Percentiles rank a stretch among this genome's conserved stretches.
Conservation (phyloP, 1,140 invertebrate genomes). For the Drosophila rufa region DNA sequence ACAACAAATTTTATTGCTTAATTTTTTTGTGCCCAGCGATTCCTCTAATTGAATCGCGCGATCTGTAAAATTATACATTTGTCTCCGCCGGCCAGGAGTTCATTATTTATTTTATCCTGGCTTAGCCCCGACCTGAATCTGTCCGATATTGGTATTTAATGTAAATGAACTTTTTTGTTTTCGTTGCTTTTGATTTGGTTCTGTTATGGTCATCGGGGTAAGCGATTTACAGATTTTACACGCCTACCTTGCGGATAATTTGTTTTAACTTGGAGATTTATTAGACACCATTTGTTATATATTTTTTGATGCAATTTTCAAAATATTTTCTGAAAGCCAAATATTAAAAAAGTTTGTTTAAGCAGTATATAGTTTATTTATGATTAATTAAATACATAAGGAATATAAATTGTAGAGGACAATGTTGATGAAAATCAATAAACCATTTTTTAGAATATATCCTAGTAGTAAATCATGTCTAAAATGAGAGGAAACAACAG, state of each 20-base stretch:
- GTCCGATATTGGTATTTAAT: slow-evolving; percentile 47
- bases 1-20: slow-evolving; percentile 84
- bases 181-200: slow-evolving; percentile 25
- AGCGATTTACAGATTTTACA: slow-evolving; percentile 52
- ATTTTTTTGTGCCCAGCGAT: slow-evolving; percentile 73
- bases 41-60: slow-evolving; percentile 72
- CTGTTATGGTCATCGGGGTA: slow-evolving; percentile 42
- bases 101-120: slow-evolving; percentile 70
- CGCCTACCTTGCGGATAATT: slow-evolving; percentile 55
- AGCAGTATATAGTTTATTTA: background rate
- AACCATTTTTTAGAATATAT: too few relatives aligned
- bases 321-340: background rate
- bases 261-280: slow-evolving; percentile 38
- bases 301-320: background rate
- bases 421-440: too few relatives aligned
- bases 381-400: too few relatives aligned
- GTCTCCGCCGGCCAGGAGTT: slow-evolving; percentile 46
- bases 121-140: slow-evolving; percentile 8
- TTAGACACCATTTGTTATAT: slow-evolving; percentile 7
- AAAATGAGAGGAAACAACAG: too few relatives aligned
- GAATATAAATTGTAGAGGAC: too few relatives aligned
- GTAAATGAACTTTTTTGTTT: slow-evolving; percentile 65
- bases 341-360: background rate
- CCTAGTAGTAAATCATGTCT: too few relatives aligned
- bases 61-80: slow-evolving; percentile 80